Evolutionary conservation across 2,797 vertebrate species (phyloP).

Genomic region (Enteromius unitaeniatus): DNA sequence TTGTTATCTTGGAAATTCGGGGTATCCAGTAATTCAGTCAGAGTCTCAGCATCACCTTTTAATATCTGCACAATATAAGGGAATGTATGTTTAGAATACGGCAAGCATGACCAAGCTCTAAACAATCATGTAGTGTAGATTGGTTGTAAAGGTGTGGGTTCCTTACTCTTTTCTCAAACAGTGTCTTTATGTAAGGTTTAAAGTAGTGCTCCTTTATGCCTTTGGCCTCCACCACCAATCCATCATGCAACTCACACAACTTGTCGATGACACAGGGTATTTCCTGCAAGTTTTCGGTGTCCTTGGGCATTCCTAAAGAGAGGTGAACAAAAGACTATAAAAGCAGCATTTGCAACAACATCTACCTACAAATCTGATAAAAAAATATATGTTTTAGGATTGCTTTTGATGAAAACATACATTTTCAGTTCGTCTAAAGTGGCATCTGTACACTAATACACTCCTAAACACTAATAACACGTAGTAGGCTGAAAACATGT

Average conservation of each 20-base stretch:
- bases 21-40: slow-evolving; percentile 85
- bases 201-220: slow-evolving; percentile 98
- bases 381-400: not conserved
- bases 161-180: slow-evolving; percentile 88
- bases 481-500: not conserved
- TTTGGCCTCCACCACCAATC: slow-evolving; percentile 93
- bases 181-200: slow-evolving; percentile 91
- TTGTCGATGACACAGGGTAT: slow-evolving; percentile 86
- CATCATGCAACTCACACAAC: slow-evolving; percentile 91
- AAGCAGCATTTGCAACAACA: not conserved
- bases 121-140: not conserved
- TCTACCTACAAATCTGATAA: not conserved
- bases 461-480: not conserved
- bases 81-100: not conserved
- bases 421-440: not conserved
- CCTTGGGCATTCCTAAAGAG: slow-evolving; percentile 80
- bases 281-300: slow-evolving; percentile 70
- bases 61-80: slow-evolving; percentile 81
- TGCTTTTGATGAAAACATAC: not conserved
- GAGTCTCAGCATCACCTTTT: slow-evolving; percentile 83
- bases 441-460: not conserved
- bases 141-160: not conserved
- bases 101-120: not conserved
- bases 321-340: not conserved
- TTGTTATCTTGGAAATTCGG: slow-evolving; percentile 93